phyloP scores from a whole-genome alignment of 2,888 invertebrate genomes.

The Dynastes hyllus region DNA sequence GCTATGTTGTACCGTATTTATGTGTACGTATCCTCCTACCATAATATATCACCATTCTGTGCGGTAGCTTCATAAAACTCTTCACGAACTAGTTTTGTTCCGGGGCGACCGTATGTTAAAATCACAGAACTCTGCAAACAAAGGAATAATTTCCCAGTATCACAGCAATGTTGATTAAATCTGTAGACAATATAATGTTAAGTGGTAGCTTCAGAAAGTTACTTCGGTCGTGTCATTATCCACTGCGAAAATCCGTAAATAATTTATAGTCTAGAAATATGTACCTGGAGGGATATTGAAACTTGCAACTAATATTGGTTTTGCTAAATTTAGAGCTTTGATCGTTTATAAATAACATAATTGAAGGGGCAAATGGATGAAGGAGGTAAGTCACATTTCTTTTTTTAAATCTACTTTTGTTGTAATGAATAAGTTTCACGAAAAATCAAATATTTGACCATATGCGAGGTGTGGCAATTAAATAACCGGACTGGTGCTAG shows the following conservation, averaged over 20 bases:
- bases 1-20: conserved; percentile 12
- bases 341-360: no score
- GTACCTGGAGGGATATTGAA: background rate
- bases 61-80: conserved; percentile 34
- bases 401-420: no score
- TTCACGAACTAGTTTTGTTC: conserved; percentile 30
- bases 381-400: no score
- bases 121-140: background rate
- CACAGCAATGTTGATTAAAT: conserved; percentile 9
- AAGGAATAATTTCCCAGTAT: conserved; percentile 10
- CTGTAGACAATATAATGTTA: background rate
- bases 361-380: no score
- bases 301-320: background rate
- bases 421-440: no score
- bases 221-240: background rate
- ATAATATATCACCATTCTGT: conserved; percentile 11
- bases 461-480: no score
- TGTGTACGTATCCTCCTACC: conserved; percentile 3
- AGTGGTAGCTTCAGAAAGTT: background rate
- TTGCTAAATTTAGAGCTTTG: no score
- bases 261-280: background rate
- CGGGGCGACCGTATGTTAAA: background rate
- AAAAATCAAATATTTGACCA: no score
- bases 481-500: no score
- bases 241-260: background rate